Base-by-base conservation (phyloP, 2,888 invertebrate genomes). In the Agrotis exclamationis region DNA sequence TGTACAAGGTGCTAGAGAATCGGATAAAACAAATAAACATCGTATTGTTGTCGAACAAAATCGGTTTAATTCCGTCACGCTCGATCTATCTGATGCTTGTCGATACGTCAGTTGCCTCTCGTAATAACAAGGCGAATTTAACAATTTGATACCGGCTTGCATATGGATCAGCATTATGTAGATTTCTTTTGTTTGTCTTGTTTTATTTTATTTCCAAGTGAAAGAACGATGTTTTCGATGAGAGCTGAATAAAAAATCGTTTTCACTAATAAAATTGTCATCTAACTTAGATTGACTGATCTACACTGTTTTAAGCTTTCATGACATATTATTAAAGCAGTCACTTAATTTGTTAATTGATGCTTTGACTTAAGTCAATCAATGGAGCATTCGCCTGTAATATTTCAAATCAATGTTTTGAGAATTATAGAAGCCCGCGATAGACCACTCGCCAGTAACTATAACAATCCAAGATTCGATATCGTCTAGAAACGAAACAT, bases 51-150 rank as follows among this genome's bases (percentile, higher is more conserved):
- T 51, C 47, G 53, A 71, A 73, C 47, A 64, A 74, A 65, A 65
- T 58, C 51, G 20, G 50, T 47, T 58, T 50, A 53, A 67, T 68
- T 74, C 53, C 47, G 47, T 60, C 28, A 62, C 53, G 47, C 60
- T 28, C 64, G 47, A 48, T 65, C 18, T 39, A 60, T 69, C 48
- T 24, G 39, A 66, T 58, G 57, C 63, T 45, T 77, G 76, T 82
- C 73, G 44, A 70, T 73, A 77, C 57, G 70, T 80, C 80, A 70
- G 67, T 33, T 54, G 58, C 58, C 58, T 63, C 24, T 51, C 57
- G 60, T 70, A 54, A 66, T 64, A 47, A 65, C 56, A 47, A 48
- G 47, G 33, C 20, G 45, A 66, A 76, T 76, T 79, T 57, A 72
- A 70, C 54, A 50, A 16, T 51, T 28, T 56, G 20, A 53, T 24